Evolutionary conservation across 2,113 vertebrate genomes (phyloP), one percentile per base, ranked within the genome.

Genomic region (Podiceps cristatus): DNA sequence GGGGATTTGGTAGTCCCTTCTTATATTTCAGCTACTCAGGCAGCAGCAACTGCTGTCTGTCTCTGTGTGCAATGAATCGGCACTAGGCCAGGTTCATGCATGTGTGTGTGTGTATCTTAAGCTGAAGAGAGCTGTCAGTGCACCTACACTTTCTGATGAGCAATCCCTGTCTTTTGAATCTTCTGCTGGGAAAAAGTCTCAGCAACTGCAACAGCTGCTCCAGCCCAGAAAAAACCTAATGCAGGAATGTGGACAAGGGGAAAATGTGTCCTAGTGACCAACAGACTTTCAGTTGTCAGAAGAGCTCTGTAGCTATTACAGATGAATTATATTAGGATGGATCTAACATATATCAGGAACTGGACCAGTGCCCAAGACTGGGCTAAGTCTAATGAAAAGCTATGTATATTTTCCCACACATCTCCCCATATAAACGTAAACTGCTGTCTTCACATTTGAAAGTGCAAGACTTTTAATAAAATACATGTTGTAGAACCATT

Each of bases 21-120:
- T 60, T 64, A 42, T 11, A 20, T 37, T 47, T 56, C 28, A 71
- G 20, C 40, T 80, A 18, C 55, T 79, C 31, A 77, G 55, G 42
- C 8, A 80, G 17, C 22, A 77, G 77, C 44, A 68, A n/a, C 42
- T 75, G 11, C 49, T 82, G 23, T 40, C 63, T 76, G 12, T 45
- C 18, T 79, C 1, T 0, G 59, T 42, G 45, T 2, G 9, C 42
- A 81, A 53, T 25, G 35, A 56, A 27, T 24, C 52, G 58, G 47
- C 59, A 49, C 29, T 7, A 42, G 68, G 68, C 37, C 50, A 86
- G 59, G 40, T 56, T 75, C 1, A 2, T 4, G 7, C n/a, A 22
- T 0, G 0, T 22, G 8, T 16, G 24, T 24, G 9, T 44, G 22
- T 24, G 31, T 16, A 14, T 58, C 73, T 18, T 25, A 35, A 72